Percentiles rank a stretch among this genome's conserved stretches.
phyloP scores from a whole-genome alignment of 1,140 invertebrate genomes.

The Papilio polyxenes region DNA sequence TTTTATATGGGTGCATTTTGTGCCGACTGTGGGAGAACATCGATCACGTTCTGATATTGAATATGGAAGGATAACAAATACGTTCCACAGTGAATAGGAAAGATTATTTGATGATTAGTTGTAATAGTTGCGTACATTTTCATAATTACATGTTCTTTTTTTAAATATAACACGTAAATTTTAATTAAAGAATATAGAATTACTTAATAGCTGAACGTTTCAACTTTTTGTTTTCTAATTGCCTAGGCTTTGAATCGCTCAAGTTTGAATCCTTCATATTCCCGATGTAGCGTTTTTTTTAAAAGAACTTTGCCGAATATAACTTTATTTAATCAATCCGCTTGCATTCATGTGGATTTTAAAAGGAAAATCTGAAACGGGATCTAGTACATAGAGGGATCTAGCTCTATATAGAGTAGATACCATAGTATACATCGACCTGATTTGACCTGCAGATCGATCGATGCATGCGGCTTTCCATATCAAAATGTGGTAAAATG shows the following conservation, averaged over 20 bases:
- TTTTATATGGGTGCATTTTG: constrained; percentile 12
- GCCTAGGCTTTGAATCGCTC: neutral
- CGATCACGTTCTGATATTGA: too few species aligned
- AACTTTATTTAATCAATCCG: neutral
- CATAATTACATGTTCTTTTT: too few species aligned
- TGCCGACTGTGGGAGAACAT: neutral
- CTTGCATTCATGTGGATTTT: neutral
- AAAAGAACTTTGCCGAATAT: neutral
- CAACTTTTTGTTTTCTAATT: neutral
- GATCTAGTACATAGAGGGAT: neutral
- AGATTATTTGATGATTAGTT: too few species aligned
- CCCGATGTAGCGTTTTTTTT: neutral
- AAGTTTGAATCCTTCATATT: neutral
- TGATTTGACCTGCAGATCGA: constrained; percentile 8
- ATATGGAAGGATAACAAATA: too few species aligned
- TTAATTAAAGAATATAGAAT: neutral
- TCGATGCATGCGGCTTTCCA: neutral
- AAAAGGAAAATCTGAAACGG: neutral
- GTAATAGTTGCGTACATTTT: too few species aligned
- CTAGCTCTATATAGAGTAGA: neutral
- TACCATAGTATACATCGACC: neutral
- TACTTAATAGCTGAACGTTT: neutral
- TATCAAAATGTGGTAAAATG: neutral
- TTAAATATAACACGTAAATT: neutral
- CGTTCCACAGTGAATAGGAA: too few species aligned